These are phyloP conservation scores for Vicugna pacos DNA, from an alignment of 2,113 vertebrate species.

Conservation along the genomic window DNA sequence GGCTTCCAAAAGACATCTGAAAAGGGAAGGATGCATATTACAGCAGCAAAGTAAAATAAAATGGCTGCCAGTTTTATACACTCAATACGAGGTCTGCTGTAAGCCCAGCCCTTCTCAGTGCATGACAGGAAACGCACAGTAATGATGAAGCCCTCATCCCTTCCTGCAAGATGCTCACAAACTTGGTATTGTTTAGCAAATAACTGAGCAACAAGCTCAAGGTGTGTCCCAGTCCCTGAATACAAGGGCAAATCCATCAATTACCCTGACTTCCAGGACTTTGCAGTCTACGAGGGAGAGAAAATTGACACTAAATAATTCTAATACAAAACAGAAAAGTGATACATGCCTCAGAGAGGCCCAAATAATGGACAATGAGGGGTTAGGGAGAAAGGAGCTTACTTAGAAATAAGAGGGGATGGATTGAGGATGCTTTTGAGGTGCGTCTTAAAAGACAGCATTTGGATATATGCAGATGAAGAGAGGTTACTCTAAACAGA, in stretches of 20 bases:
- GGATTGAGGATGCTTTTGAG: not conserved
- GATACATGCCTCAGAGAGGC: not conserved
- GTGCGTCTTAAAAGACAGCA: not conserved
- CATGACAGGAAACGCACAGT: not conserved
- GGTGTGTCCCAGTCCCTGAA: not conserved
- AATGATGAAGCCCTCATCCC: not conserved
- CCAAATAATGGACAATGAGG: not conserved
- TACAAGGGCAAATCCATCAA: not conserved
- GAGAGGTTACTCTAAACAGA: not conserved
- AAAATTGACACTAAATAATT: not conserved
- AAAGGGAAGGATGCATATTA: not conserved
- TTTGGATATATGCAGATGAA: not conserved
- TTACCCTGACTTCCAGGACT: not conserved
- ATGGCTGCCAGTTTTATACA: not conserved
- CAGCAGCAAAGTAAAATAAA: not conserved
- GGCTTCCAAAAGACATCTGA: constrained; percentile 27
- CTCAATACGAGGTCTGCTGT: not conserved
- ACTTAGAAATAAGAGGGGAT: not conserved
- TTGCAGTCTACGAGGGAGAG: not conserved
- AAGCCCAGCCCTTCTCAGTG: not conserved
- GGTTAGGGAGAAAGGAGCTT: not conserved
- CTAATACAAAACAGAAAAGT: not conserved
- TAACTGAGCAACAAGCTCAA: not conserved
- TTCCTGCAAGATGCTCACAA: not conserved
- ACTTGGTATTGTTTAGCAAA: not conserved